These are phyloP conservation scores for Synanthedon myopaeformis DNA, from an alignment of 2,888 invertebrate species.

Conservation along the genomic window DNA sequence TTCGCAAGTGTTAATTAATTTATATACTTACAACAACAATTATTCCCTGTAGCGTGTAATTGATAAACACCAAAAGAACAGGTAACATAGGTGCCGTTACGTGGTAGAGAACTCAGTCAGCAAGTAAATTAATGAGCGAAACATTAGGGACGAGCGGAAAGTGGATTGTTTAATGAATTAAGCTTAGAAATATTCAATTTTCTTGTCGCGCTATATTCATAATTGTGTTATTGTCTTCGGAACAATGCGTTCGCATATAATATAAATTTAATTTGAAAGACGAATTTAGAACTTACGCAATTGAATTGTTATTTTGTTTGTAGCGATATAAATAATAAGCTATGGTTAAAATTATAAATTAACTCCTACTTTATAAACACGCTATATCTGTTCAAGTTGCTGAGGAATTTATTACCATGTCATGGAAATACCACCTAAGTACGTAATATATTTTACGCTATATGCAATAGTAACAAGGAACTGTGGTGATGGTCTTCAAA, in stretches of 20 bases:
- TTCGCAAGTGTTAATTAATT: constrained; percentile 48
- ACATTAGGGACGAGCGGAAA: constrained; percentile 17
- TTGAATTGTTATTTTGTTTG: constrained; percentile 6
- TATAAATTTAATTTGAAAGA: constrained; percentile 4
- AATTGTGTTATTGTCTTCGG: background rate
- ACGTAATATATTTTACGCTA: too few relatives aligned
- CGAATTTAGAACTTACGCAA: constrained; percentile 17
- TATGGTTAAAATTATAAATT: too few relatives aligned
- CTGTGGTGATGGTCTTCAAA: too few relatives aligned
- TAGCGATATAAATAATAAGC: background rate
- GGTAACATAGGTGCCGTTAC: constrained; percentile 30
- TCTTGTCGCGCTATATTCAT: background rate
- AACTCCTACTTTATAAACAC: too few relatives aligned
- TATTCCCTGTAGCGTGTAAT: constrained; percentile 36
- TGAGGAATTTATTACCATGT: too few relatives aligned
- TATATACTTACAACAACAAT: constrained; percentile 25
- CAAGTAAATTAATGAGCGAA: constrained; percentile 37
- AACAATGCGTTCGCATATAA: background rate
- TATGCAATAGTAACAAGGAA: too few relatives aligned
- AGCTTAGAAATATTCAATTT: background rate
- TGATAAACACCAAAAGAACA: constrained; percentile 38
- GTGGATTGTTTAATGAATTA: constrained; percentile 18
- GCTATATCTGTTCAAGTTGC: too few relatives aligned
- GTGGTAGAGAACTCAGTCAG: constrained; percentile 25
- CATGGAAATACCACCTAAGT: too few relatives aligned